Conservation (phyloP, 2,797 vertebrate species). For the Xyrichtys novacula region DNA sequence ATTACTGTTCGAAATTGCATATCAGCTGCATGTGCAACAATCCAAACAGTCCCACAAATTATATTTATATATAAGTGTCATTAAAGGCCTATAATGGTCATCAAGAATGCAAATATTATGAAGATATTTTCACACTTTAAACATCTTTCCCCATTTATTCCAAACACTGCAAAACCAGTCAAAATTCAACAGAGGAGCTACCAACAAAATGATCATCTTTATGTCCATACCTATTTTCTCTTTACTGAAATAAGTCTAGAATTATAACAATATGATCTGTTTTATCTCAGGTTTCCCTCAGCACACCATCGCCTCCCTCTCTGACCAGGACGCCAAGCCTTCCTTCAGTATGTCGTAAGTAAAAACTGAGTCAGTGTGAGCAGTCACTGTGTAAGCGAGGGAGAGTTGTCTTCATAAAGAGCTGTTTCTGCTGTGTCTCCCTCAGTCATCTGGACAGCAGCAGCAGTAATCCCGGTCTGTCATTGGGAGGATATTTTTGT, state of each 20-base stretch:
- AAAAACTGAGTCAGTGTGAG: not conserved
- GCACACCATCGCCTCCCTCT: conserved; percentile 87
- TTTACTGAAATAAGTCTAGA: not conserved
- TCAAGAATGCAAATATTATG: too few relatives aligned
- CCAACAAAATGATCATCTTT: not conserved
- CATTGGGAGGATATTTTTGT: conserved; percentile 95
- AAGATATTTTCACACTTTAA: too few relatives aligned
- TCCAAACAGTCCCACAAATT: too few relatives aligned
- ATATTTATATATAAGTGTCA: too few relatives aligned
- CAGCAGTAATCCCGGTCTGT: conserved; percentile 84
- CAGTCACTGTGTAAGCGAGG: not conserved
- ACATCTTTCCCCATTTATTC: not conserved
- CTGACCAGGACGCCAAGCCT: conserved; percentile 93
- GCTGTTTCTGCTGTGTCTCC: conserved; percentile 25
- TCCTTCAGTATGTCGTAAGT: conserved; percentile 98
- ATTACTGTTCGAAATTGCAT: too few relatives aligned
- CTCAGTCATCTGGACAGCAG: conserved; percentile 91
- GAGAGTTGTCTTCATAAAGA: not conserved
- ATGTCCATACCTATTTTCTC: not conserved
- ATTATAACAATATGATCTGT: not conserved
- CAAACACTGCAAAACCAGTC: not conserved
- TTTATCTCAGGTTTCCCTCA: conserved; percentile 92
- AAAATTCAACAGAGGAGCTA: not conserved
- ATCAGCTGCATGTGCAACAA: too few relatives aligned
- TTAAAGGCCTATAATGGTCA: too few relatives aligned